Base-by-base conservation (phyloP, 2,888 invertebrate genomes). In the Tromatobia lineatoria region DNA sequence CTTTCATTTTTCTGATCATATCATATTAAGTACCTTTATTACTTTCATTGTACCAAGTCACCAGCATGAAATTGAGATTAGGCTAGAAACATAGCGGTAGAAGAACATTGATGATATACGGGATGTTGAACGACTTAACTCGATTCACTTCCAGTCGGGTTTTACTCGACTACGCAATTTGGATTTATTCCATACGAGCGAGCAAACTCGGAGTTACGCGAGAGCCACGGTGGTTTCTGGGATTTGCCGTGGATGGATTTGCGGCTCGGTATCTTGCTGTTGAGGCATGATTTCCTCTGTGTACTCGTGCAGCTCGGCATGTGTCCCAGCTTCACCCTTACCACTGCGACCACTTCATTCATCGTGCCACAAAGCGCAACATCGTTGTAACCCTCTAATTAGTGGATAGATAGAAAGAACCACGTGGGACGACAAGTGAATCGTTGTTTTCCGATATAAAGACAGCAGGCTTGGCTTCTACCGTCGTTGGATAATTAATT, bases 331-430 rank as follows among this genome's bases (percentile, higher is more conserved):
- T 25, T 50, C 20, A 57, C 71, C 71, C 52, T 67, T 54, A 42
- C 42, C 50, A 38, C 45, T 23, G 29, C 52, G 45, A 59, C 25
- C 71, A 71, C 52, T 50, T 61, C 45, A 73, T 80, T 80, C 50
- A 52, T 38, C 73, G 18, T 47, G 61, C 42, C 71, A 80, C 83
- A 77, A 77, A 80, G 61, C 83, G 71, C 67, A 52, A 76, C 76
- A 67, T 73, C 77, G 61, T 59, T 74, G 67, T 52, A 79, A 76
- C 54, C 73, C 76, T 73, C 73, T 83, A 83, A 83, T 83, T 83
- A 83, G 83, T 70, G 61, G 67, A 50, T 38, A 38, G 38, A 38
- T 38, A 38, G 38, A 23, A 45, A 73, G 50, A 42, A 11, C 34
- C 52, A 61, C 75, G 29, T 47, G 64, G 45, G 50, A 67, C 76